Base-by-base conservation (phyloP, 2,113 vertebrate species). In the Falcunculus frontatus region DNA sequence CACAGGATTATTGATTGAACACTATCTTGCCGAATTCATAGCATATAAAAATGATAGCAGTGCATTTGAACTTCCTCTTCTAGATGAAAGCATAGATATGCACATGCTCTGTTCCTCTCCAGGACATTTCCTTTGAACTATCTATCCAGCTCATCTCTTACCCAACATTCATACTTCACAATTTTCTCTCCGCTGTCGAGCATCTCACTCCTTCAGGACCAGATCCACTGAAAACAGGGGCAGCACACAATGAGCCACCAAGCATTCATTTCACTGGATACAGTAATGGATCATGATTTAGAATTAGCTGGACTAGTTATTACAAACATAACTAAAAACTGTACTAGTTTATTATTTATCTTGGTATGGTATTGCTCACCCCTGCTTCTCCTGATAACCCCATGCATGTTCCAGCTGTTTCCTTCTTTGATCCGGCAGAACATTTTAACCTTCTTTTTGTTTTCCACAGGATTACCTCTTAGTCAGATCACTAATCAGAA, bases 321-420 rank as follows among this genome's bases (percentile, higher is more conserved):
- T 74, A 49, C 10, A 81, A 56, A 73, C 4, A 9, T 26, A 94
- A 92, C 37, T 59, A 53, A 70, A 77, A 87, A 15, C 42, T 44
- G 44, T 29, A 30, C 25, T 37, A 37, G 13, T 67, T 75, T 47
- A 14, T 59, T 42, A 27, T 3, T 59, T 50, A 27, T 18, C 29
- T 62, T 41, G 35, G 23, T 37, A 82, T 0, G 1, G 33, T 11
- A 59, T 11, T 0, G 0, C 50, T 74, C 52, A 49, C 5, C 22
- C 13, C 26, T 27, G 39, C 35, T 72, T 80, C 63, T 47, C 72
- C 33, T 18, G 6, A 27, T 29, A 75, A 60, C 6, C 11, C 30
- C 23, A 7, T 7, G 13, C n/a, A 29, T 0, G 1, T 16, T 90
- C 52, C 42, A 46, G 37, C 39, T 46, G 20, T 26, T 63, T 70